Conservation (phyloP, 2,888 invertebrate genomes). For the Lithophane semibrunnea region DNA sequence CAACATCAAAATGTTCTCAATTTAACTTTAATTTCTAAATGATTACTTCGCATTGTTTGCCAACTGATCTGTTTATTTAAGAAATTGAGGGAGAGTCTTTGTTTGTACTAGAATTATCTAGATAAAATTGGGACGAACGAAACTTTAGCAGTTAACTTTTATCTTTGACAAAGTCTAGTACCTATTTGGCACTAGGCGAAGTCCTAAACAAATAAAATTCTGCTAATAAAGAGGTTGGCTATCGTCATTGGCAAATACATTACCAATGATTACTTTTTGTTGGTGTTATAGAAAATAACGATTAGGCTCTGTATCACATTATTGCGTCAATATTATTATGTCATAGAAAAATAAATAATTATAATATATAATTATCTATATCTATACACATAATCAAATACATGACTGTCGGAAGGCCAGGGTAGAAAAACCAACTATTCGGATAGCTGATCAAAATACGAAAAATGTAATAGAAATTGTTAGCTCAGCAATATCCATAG, state of each 20-base stretch:
- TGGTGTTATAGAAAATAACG: background rate
- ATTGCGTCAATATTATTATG: background rate
- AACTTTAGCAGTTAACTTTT: constrained; percentile 54
- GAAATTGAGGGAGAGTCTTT: constrained; percentile 34
- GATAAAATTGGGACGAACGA: constrained; percentile 28
- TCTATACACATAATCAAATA: background rate
- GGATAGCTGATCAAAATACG: background rate
- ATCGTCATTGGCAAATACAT: constrained; percentile 42
- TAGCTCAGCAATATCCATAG: background rate
- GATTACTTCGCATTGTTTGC: constrained; percentile 46
- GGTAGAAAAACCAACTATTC: background rate
- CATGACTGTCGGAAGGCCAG: background rate
- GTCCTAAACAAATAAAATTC: constrained; percentile 37
- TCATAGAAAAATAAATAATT: background rate
- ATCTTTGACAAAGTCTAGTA: constrained; percentile 40
- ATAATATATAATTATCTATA: background rate
- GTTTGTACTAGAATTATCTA: constrained; percentile 39
- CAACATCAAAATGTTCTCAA: constrained; percentile 32
- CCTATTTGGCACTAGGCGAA: constrained; percentile 30
- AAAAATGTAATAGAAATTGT: background rate
- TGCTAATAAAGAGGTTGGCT: constrained; percentile 32
- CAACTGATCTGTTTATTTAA: constrained; percentile 33
- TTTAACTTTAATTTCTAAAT: constrained; percentile 51
- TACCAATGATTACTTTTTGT: constrained; percentile 23
- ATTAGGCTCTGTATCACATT: background rate